These are phyloP conservation scores for Megalops atlanticus DNA, from an alignment of 2,113 vertebrate genomes.

Conservation along the genomic window DNA sequence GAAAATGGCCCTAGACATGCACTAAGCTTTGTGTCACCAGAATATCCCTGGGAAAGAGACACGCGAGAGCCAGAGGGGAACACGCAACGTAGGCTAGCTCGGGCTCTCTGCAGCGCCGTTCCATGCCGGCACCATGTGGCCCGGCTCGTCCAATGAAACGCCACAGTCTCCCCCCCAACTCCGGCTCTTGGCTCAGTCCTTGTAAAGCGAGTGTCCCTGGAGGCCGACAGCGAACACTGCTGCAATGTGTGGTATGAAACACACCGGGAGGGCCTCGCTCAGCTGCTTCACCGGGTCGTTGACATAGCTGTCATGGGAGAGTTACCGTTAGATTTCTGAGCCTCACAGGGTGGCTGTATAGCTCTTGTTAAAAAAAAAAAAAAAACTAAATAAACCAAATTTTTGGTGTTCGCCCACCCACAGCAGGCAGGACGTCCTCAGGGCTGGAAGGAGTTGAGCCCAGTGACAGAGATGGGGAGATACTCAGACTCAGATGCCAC, in stretches of 20 bases:
- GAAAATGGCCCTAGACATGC: too few relatives aligned
- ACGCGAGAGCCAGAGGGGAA: too few relatives aligned
- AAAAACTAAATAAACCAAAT: not conserved
- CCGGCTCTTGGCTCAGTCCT: not conserved
- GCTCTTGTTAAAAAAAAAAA: not conserved
- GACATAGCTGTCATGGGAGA: constrained; percentile 73
- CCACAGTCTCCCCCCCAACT: not conserved
- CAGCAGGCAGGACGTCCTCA: not conserved
- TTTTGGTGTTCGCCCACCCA: not conserved
- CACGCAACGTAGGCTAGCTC: too few relatives aligned
- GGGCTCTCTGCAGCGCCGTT: too few relatives aligned
- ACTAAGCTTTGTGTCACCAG: not conserved
- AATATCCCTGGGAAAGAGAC: not conserved
- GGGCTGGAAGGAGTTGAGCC: not conserved
- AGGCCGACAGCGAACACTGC: not conserved
- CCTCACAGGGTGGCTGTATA: not conserved
- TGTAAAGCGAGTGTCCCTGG: not conserved
- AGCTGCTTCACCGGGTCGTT: constrained; percentile 61
- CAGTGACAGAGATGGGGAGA: not conserved
- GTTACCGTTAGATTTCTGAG: constrained; percentile 49
- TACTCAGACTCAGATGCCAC: not conserved
- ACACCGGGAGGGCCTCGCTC: constrained; percentile 49
- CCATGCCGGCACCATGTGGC: not conserved
- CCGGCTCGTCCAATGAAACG: not conserved
- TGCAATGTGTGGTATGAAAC: not conserved